Evolutionary conservation across 2,113 vertebrate species (phyloP).

Genomic region (Ceratotherium simum): DNA sequence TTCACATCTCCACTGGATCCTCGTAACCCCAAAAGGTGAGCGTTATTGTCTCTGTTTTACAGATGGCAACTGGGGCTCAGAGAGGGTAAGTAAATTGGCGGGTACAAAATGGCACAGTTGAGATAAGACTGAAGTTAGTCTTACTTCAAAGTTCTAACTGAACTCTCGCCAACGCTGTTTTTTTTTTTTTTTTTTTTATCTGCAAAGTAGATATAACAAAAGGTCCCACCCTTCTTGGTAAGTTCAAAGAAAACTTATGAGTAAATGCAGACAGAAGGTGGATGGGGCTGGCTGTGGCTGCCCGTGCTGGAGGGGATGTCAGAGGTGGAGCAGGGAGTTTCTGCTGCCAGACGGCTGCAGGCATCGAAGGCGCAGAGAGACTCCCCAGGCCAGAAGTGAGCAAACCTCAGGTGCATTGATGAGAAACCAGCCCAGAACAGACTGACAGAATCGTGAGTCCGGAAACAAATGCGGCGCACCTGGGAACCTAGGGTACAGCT

Average conservation of each 20-base stretch:
- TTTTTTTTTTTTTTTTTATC: not conserved
- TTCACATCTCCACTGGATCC: not conserved
- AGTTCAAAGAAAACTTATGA: not conserved
- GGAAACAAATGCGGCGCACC: not conserved
- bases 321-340: not conserved
- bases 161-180: not conserved
- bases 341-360: rapidly evolving
- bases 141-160: not conserved
- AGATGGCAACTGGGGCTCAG: not conserved
- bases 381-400: not conserved
- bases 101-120: not conserved
- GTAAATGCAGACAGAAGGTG: rapidly evolving
- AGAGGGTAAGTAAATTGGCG: not conserved
- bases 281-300: not conserved
- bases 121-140: not conserved
- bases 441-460: not conserved
- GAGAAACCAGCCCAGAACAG: not conserved
- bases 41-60: not conserved
- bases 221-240: not conserved
- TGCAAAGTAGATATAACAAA: not conserved
- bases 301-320: not conserved
- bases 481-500: not conserved
- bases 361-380: not conserved
- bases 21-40: not conserved
- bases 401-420: not conserved